Percentiles rank a stretch among this genome's conserved stretches.
Evolutionary conservation across 2,113 vertebrate genomes (phyloP).

Genomic region (Geothlypis trichas): DNA sequence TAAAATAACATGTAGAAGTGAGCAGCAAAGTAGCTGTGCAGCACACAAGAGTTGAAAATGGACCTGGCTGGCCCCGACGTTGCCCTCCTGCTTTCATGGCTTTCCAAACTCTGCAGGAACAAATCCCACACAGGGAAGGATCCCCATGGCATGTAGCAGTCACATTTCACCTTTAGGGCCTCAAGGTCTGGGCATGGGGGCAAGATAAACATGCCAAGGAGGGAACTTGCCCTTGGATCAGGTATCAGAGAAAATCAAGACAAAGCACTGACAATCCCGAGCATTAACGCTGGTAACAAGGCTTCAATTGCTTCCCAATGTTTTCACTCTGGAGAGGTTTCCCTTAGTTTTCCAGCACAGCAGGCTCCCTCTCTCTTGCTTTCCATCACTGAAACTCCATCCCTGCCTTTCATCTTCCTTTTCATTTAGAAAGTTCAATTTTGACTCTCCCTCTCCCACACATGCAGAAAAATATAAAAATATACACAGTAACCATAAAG

Average conservation of each 20-base stretch:
- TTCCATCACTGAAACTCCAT: not conserved
- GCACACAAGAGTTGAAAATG: not conserved
- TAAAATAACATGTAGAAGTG: not conserved
- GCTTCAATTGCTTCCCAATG: not conserved
- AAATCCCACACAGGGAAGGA: not conserved
- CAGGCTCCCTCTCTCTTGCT: not conserved
- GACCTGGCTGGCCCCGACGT: fast-evolving
- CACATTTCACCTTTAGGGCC: not conserved
- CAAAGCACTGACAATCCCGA: not conserved
- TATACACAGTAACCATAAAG: not conserved
- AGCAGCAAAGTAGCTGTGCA: not conserved
- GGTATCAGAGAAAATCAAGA: not conserved
- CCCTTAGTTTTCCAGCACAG: not conserved
- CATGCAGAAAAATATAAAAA: not conserved
- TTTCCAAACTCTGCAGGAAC: not conserved
- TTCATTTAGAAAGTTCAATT: not conserved
- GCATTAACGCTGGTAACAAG: not conserved
- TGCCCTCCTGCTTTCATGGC: not conserved
- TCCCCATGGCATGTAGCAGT: not conserved
- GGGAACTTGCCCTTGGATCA: not conserved
- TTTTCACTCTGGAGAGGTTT: not conserved
- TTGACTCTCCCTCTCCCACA: not conserved
- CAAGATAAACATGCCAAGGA: not conserved
- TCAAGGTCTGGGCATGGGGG: not conserved
- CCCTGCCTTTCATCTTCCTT: not conserved